Evolutionary conservation across 2,797 vertebrate species (phyloP), one percentile per base, ranked within the genome.

Genomic region (Platalea minor): DNA sequence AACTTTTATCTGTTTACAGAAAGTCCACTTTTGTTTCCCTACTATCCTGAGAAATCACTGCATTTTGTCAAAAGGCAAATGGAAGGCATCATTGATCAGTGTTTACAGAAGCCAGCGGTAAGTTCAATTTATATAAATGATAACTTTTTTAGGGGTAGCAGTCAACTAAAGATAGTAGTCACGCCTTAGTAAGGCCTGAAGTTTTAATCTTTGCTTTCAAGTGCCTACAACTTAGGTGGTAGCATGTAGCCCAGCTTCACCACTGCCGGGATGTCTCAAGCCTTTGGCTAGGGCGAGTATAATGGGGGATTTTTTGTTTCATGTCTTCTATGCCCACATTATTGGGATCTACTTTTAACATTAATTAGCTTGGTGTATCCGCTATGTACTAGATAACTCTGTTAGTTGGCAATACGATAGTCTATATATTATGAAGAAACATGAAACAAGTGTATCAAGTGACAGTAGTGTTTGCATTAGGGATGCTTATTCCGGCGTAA

Each of bases 11-110:
- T 94, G 12, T 93, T 97, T 96, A 68, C 96, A 99, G 99, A 99
- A 97, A 99, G 99, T 85, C 98, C 99, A 6, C 96, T 99, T 97
- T 98, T 99, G 93, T 99, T 99, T 98, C 99, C 99, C 43, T 99
- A 99, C 51, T 99, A 99, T 95, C 99, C 99, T 59, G 98, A 99
- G 97, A 99, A 99, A 95, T 99, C 99, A 33, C 93, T 99, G 95
- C 99, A 99, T 97, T 99, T 99, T 91, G 99, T 99, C 86, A 99
- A 99, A 98, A 99, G 98, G 96, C 98, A 98, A 97, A 99, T 99
- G 99, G 99, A 99, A 94, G 98, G 69, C 5, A 97, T 98, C 76
- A 99, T 99, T 94, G 98, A 99, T 91, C 98, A 97, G 54, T 99
- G 99, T 97, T 98, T 99, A 65, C 98, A 99, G 96, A 99, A 99